Conservation (phyloP, 2,797 vertebrate species). For the Phylloscopus collybita region DNA sequence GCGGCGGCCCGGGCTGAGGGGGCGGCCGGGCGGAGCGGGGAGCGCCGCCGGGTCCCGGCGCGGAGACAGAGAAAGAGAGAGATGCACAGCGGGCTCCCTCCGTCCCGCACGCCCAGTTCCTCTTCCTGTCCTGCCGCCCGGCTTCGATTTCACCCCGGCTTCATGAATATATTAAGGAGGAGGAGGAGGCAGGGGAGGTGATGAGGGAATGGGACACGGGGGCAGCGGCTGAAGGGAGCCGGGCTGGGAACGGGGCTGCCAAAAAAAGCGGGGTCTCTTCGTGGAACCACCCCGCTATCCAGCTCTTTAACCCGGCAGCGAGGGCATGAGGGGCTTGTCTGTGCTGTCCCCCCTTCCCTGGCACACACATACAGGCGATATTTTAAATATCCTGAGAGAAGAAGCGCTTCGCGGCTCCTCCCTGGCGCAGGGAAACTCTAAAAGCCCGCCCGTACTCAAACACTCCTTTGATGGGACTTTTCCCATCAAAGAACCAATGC, state of each 20-base stretch:
- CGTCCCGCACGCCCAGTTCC: not conserved
- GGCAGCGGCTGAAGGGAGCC: not conserved
- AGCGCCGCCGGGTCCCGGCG: not conserved
- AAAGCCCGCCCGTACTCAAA: no score
- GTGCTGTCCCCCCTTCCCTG: accelerated
- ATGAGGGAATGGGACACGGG: not conserved
- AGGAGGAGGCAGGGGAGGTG: slow-evolving; percentile 12
- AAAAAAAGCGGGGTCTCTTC: not conserved
- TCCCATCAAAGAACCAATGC: no score
- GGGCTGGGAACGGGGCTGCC: not conserved
- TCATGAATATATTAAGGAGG: slow-evolving; percentile 58
- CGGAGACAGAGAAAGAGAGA: not conserved
- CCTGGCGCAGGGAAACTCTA: accelerated
- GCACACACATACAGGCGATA: accelerated
- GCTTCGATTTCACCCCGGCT: slow-evolving; percentile 3
- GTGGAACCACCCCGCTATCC: not conserved
- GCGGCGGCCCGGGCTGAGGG: not conserved
- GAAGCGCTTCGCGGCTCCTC: accelerated
- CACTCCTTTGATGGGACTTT: no score
- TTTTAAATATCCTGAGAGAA: not conserved
- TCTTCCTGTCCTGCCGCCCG: slow-evolving; percentile 42
- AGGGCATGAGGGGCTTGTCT: accelerated
- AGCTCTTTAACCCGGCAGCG: not conserved
- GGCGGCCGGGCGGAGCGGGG: not conserved
- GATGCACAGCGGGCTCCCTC: not conserved